These are phyloP conservation scores for Seira sanloemensis DNA, from an alignment of 2,888 invertebrate genomes.

Conservation along the genomic window DNA sequence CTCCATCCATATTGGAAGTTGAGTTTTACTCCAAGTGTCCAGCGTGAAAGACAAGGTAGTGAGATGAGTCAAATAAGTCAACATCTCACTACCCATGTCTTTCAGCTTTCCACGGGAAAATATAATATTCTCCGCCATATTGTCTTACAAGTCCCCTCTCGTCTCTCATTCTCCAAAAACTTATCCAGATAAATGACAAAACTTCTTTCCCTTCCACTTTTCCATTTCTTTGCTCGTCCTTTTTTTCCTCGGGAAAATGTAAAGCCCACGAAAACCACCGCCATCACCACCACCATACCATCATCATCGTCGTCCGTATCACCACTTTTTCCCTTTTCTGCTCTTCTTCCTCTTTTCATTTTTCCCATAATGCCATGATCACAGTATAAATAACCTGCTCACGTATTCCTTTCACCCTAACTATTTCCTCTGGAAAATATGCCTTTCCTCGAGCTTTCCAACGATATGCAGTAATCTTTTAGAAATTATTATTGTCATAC, in stretches of 20 bases:
- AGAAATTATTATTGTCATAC: not conserved
- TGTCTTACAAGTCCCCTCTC: not conserved
- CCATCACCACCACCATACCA: too few species aligned
- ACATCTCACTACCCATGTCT: constrained; percentile 99
- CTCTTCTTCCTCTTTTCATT: not conserved
- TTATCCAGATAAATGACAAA: constrained; percentile 51
- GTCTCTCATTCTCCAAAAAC: constrained; percentile 17
- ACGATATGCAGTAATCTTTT: not conserved
- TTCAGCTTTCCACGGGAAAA: constrained; percentile 85
- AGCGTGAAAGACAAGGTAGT: constrained; percentile 99
- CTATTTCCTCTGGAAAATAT: constrained; percentile 8
- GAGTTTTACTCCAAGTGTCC: constrained; percentile 51
- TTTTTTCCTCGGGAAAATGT: not conserved
- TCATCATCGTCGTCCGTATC: too few species aligned
- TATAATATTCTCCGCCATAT: constrained; percentile 6
- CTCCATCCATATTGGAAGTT: not conserved
- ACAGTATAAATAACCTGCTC: constrained; percentile 52
- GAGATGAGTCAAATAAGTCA: constrained; percentile 83
- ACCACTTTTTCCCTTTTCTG: constrained; percentile 8
- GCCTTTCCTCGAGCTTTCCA: not conserved
- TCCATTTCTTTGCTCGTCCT: not conserved
- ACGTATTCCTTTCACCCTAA: constrained; percentile 57
- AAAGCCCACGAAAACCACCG: too few species aligned
- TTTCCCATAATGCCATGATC: constrained; percentile 28
- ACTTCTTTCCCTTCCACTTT: too few species aligned